A percentile compares a stretch with the other conserved stretches of the same genome.
Conservation (phyloP, 2,888 invertebrate species). For the Calliphora vomitoria region DNA sequence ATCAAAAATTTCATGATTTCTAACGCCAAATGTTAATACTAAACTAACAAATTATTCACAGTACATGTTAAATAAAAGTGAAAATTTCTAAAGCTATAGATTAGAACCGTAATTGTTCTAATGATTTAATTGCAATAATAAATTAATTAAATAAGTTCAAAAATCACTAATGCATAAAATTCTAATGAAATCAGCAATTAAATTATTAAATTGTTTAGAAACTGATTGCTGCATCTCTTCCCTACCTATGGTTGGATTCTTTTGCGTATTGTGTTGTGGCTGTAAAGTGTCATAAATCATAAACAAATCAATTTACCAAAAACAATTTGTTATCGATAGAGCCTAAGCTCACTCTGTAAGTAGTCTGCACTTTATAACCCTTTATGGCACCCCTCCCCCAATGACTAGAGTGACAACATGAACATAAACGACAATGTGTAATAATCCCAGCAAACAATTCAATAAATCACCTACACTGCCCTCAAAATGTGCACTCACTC, state of each 20-base stretch:
- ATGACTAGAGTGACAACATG: background rate
- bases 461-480: constrained; percentile 81
- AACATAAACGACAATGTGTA: constrained; percentile 42
- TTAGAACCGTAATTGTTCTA: background rate
- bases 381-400: background rate
- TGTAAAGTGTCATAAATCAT: constrained; percentile 70
- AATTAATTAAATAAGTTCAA: constrained; percentile 2
- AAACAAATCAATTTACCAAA: constrained; percentile 73
- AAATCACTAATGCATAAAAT: constrained; percentile 52
- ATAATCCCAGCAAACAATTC: constrained; percentile 78
- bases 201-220: constrained; percentile 29
- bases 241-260: background rate
- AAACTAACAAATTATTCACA: constrained; percentile 2
- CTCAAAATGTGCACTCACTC: constrained; percentile 12
- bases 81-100: background rate
- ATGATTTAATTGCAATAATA: background rate
- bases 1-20: constrained; percentile 33
- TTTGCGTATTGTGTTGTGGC: constrained; percentile 13
- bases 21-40: background rate
- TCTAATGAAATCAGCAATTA: constrained; percentile 25
- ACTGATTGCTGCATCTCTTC: background rate
- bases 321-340: constrained; percentile 69
- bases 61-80: background rate
- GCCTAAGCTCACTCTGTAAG: constrained; percentile 22
- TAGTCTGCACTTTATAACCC: background rate